Evolutionary conservation across 2,888 invertebrate species (phyloP).

Genomic region (Apotomis capreana): DNA sequence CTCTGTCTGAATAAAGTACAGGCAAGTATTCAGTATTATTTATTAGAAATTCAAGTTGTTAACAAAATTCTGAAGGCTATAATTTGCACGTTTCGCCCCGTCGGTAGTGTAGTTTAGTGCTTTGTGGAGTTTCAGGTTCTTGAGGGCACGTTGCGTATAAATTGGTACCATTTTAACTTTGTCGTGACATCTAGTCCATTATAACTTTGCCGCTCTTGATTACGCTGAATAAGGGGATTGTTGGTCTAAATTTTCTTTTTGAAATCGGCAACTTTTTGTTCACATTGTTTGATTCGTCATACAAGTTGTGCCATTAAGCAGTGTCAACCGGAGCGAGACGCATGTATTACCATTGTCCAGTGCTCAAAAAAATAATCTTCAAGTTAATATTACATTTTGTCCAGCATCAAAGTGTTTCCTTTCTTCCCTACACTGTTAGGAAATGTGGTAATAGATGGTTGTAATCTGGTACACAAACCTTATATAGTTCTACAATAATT

Average conservation of each 20-base stretch:
- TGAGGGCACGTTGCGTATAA: conserved; percentile 29
- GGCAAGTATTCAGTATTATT: neutral
- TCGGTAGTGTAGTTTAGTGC: conserved; percentile 17
- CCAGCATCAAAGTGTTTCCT: too few species aligned
- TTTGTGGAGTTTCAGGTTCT: conserved; percentile 27
- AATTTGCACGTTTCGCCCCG: conserved; percentile 24
- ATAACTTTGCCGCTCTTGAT: conserved; percentile 24
- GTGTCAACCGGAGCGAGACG: too few species aligned
- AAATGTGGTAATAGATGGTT: too few species aligned
- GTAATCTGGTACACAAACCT: too few species aligned
- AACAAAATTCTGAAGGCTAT: conserved; percentile 12
- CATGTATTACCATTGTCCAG: too few species aligned
- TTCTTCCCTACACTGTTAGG: too few species aligned
- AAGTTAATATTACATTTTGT: too few species aligned
- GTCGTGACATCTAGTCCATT: conserved; percentile 26
- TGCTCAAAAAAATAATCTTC: too few species aligned
- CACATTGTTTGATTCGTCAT: neutral
- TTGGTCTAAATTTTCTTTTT: neutral
- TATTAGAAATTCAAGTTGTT: neutral
- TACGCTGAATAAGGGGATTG: conserved; percentile 5
- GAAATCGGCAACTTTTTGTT: neutral
- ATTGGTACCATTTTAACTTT: conserved; percentile 29
- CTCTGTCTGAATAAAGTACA: neutral
- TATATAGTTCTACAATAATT: too few species aligned
- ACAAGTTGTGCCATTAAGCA: too few species aligned